These are phyloP conservation scores for Ruditapes philippinarum DNA, from an alignment of 1,140 invertebrate genomes.

Conservation along the genomic window DNA sequence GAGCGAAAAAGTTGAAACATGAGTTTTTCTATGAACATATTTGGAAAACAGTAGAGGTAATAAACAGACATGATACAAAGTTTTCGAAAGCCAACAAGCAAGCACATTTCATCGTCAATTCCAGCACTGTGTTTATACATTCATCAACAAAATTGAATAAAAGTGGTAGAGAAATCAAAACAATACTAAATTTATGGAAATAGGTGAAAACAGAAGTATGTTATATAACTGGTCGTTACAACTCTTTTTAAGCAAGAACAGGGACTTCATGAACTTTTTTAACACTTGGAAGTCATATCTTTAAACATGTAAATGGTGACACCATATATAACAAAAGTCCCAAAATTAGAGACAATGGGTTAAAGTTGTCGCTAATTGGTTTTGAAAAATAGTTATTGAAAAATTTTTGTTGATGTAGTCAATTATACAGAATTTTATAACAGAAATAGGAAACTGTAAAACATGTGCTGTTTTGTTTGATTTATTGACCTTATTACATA, in stretches of 20 bases:
- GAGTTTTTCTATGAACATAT: background rate
- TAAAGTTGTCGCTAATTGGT: no score
- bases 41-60: background rate
- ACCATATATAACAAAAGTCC: background rate
- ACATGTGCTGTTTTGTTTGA: no score
- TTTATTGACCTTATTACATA: no score
- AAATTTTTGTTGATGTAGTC: no score
- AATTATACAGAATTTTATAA: no score
- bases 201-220: no score
- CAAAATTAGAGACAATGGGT: background rate
- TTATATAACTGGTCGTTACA: background rate
- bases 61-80: background rate
- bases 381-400: no score
- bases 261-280: background rate
- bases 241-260: background rate
- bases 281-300: background rate
- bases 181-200: no score
- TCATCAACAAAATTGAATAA: no score
- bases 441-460: no score
- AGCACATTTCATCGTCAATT: slow-evolving; percentile 1
- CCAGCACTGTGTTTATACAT: no score
- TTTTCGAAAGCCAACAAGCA: background rate
- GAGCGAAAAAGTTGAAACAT: background rate
- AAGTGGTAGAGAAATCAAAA: no score
- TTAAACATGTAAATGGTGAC: background rate